A percentile compares a stretch with the other conserved stretches of the same genome.
These are phyloP conservation scores for Vanacampus margaritifer DNA, from an alignment of 2,113 vertebrate species.

Conservation along the genomic window DNA sequence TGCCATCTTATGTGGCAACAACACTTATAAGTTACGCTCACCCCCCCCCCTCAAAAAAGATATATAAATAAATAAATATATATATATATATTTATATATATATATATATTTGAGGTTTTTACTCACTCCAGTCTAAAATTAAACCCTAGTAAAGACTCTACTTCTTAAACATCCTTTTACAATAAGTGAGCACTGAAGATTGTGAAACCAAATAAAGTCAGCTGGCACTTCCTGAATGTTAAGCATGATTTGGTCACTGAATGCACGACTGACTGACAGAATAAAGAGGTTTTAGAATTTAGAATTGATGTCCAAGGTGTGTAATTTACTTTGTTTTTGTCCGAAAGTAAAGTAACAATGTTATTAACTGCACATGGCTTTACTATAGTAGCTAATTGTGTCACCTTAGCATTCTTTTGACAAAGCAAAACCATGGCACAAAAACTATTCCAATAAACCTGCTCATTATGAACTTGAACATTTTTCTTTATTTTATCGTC, in stretches of 20 bases:
- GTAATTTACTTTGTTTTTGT: background rate
- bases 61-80: background rate
- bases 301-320: background rate
- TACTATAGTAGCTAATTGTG: too few species aligned
- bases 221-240: slow-evolving; percentile 29
- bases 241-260: slow-evolving; percentile 6
- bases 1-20: background rate
- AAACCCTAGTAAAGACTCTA: background rate
- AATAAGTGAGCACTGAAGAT: background rate
- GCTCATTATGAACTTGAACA: too few species aligned
- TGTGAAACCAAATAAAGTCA: slow-evolving; percentile 1
- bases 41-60: too few species aligned
- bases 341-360: background rate
- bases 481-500: too few species aligned
- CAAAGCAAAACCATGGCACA: too few species aligned
- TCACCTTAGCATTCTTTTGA: too few species aligned
- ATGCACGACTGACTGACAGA: background rate
- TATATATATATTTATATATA: too few species aligned
- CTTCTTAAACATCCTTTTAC: background rate
- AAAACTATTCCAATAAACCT: too few species aligned
- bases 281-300: background rate
- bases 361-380: too few species aligned
- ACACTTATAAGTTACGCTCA: background rate
- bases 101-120: too few species aligned
- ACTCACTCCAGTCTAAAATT: background rate